Evolutionary conservation across 2,797 vertebrate species (phyloP), one percentile per base, ranked within the genome.

Genomic region (Gymnothorax javanicus): DNA sequence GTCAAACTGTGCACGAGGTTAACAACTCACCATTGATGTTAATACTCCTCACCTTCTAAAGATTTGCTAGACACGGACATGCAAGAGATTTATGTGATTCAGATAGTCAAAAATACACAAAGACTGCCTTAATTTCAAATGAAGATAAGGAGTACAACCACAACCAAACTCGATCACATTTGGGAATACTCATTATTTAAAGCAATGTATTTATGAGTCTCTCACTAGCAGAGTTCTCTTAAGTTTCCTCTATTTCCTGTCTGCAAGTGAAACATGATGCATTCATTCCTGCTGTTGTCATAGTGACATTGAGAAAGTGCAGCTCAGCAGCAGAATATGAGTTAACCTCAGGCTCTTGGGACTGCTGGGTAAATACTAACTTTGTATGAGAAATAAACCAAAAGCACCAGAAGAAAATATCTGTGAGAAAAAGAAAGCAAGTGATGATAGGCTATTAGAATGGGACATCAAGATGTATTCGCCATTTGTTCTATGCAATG

Each of bases 331-430:
- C 82, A 86, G 71, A 92, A 92, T 90, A 94, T 95, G 94, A 95
- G 94, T 94, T 95, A 93, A 95, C 91, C 90, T 91, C 83, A 87
- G 90, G 93, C 93, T 90, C 94, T 95, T 89, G 67, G 87, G 91
- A 95, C 95, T 94, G 95, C 93, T 94, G 90, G 90, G 95, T 91
- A 95, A 96, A 95, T 94, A 94, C 94, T 93, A 93, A 93, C 93
- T 91, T 94, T 94, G 93, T 94, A 94, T 93, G 91, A 93, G 91
- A 93, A 84, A 59, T 75, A 81, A 94, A 90, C 92, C 91, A 88
- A 93, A 93, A 90, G 90, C 91, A 93, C 90, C 90, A 86, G 88
- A 89, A 93, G 91, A 90, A 88, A 77, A 60, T 60, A 60, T 88
- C 84, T 92, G 27, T 13, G 84, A 92, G 92, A 92, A 93, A 92